Evolutionary conservation across 2,797 vertebrate species (phyloP).

Genomic region (Cirrhinus mrigala): DNA sequence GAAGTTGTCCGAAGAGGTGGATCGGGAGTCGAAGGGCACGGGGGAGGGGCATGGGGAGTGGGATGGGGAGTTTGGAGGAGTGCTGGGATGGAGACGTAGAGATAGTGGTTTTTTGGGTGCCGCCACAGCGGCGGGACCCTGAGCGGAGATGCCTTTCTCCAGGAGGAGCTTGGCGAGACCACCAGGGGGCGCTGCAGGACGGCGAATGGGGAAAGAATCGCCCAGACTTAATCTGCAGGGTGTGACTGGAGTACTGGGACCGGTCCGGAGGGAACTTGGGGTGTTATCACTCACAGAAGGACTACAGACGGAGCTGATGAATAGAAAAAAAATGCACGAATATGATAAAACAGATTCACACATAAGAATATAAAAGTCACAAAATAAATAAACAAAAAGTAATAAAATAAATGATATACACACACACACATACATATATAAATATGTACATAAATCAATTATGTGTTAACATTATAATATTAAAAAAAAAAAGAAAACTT

Average conservation of each 20-base stretch:
- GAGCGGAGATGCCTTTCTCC: conserved; percentile 94
- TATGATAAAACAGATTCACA: neutral
- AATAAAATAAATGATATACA: no score
- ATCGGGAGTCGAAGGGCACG: conserved; percentile 77
- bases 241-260: conserved; percentile 82
- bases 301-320: conserved; percentile 74
- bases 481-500: no score
- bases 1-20: conserved; percentile 86
- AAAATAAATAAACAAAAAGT: no score
- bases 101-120: conserved; percentile 60
- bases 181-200: conserved; percentile 73
- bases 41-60: conserved; percentile 84
- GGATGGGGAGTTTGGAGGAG: conserved; percentile 89
- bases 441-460: no score
- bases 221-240: conserved; percentile 87
- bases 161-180: conserved; percentile 89
- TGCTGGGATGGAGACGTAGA: conserved; percentile 77
- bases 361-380: neutral
- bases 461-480: no score
- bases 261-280: conserved; percentile 81
- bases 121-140: conserved; percentile 78
- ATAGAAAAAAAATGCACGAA: neutral
- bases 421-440: no score
- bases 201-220: conserved; percentile 83
- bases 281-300: conserved; percentile 74